Base-by-base conservation (phyloP, 2,113 vertebrate genomes). In the Callipepla californica region DNA sequence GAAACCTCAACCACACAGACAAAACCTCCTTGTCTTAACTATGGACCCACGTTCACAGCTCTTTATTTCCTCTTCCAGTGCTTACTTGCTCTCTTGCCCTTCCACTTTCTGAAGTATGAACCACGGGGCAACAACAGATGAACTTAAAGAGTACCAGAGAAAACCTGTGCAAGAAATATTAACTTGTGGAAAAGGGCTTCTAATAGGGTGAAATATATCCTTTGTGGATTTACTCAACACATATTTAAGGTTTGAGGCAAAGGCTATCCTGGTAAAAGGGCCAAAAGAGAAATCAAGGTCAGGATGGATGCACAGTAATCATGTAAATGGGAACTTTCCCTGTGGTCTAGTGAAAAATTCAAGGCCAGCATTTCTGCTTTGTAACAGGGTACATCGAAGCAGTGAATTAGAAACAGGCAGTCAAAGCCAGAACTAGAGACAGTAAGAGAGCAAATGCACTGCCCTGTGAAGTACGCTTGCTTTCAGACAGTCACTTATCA, bases 341-440 rank as follows among this genome's bases (percentile, higher is more conserved):
- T 26, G 32, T 74, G 38, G 42, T 32, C 47, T 5, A 30, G 17
- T 19, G 53, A 62, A 42, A 59, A 79, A 13, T 58, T 81, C 47
- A 62, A 15, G 8, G 70, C 4, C 3, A 2, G 7, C 32, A 61
- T 45, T 80, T 70, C 32, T n/a, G 17, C 32, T 69, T 73, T 44
- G 4, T 6, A 92, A 67, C 0, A 26, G 1, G 19, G 4, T 70
- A 77, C 2, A 53, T 23, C 1, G 0, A 77, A 40, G 26, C 0
- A 2, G 6, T 6, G 15, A 14, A 36, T 48, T 48, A 23, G 21
- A 92, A 21, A 40, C 26, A 80, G 32, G 7, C 9, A 13, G 11
- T 42, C 32, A 85, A 67, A 93, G 55, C 55, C 45, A 59, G 34
- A 30, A 53, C 13, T 57, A 9, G 7, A 68, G 23, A 30, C 8